Conservation (phyloP, 2,113 vertebrate genomes). For the Ailuropoda melanoleuca region DNA sequence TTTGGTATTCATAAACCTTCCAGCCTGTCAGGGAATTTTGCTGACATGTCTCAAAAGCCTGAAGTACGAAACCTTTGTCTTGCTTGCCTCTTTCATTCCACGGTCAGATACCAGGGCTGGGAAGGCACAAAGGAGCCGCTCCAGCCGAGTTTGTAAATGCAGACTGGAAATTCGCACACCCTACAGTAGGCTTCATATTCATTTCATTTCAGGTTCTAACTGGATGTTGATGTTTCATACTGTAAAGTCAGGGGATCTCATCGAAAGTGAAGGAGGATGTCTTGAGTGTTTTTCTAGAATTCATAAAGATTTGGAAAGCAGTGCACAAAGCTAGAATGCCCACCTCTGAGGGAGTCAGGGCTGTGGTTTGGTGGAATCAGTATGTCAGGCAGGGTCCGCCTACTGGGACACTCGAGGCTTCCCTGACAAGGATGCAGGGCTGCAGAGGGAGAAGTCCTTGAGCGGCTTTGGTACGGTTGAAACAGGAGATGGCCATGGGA, state of each 20-base stretch:
- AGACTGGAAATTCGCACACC: background rate
- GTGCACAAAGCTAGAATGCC: rapidly evolving
- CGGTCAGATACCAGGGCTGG: background rate
- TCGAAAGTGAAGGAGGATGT: background rate
- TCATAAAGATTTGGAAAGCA: background rate
- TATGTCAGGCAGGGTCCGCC: rapidly evolving
- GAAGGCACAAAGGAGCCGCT: rapidly evolving
- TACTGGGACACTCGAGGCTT: no score
- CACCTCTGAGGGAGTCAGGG: background rate
- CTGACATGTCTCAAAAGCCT: background rate
- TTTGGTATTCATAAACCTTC: background rate
- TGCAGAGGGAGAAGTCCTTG: background rate
- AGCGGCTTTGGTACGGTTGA: rapidly evolving
- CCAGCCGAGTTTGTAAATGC: background rate
- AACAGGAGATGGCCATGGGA: rapidly evolving
- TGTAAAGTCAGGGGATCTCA: background rate
- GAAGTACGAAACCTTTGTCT: background rate
- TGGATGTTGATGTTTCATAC: background rate
- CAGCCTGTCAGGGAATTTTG: background rate
- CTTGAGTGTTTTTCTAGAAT: background rate
- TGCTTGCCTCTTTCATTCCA: background rate
- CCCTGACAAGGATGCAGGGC: rapidly evolving
- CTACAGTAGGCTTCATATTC: background rate
- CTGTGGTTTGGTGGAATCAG: background rate
- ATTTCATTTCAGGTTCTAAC: background rate